phyloP scores from a whole-genome alignment of 2,113 vertebrate species.

The Meles meles region DNA sequence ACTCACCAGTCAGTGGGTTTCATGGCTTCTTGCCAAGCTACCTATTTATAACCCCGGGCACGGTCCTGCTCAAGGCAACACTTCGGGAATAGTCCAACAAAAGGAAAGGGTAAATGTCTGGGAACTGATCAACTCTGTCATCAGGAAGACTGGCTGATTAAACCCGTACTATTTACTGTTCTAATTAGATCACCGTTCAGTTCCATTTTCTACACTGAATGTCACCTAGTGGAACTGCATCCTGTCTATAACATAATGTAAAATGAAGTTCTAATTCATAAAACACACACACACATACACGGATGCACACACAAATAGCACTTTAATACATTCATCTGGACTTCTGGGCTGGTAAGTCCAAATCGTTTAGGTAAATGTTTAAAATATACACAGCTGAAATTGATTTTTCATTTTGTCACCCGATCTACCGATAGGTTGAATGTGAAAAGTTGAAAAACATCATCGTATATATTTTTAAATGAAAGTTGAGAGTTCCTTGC shows the following conservation, averaged over 20 bases:
- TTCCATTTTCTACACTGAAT: slow-evolving; percentile 24
- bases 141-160: slow-evolving; percentile 74
- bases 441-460: slow-evolving; percentile 66
- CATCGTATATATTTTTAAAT: slow-evolving; percentile 57
- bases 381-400: slow-evolving; percentile 66
- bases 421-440: slow-evolving; percentile 8
- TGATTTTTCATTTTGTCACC: slow-evolving; percentile 63
- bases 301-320: slow-evolving; percentile 18
- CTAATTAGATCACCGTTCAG: slow-evolving; percentile 62
- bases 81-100: slow-evolving; percentile 72
- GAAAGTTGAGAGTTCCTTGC: slow-evolving; percentile 41
- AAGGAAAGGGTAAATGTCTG: slow-evolving; percentile 78
- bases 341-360: not conserved
- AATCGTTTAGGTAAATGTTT: slow-evolving; percentile 46
- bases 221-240: not conserved
- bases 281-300: slow-evolving; percentile 10
- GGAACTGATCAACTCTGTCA: slow-evolving; percentile 76
- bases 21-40: slow-evolving; percentile 21
- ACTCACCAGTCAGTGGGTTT: not conserved
- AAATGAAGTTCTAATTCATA: slow-evolving; percentile 54
- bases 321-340: slow-evolving; percentile 52
- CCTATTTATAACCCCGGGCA: slow-evolving; percentile 43
- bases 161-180: slow-evolving; percentile 73
- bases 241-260: not conserved
- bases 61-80: slow-evolving; percentile 61